Percentiles rank a stretch among this genome's conserved stretches.
Evolutionary conservation across 2,797 vertebrate genomes (phyloP).

Genomic region (Sebastiscus albofasciatus): DNA sequence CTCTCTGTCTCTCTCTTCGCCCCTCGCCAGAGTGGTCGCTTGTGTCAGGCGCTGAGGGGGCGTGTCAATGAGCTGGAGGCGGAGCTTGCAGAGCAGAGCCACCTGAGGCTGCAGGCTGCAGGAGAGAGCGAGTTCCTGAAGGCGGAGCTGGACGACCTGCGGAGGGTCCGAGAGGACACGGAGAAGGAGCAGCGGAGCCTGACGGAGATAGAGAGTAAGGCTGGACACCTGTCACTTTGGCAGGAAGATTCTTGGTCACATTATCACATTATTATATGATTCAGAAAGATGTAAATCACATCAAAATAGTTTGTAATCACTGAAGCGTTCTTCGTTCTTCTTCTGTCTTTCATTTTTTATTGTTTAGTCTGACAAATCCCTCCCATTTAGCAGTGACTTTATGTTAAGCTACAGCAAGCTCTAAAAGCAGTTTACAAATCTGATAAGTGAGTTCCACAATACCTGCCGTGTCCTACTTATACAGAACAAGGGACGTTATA

Average conservation of each 20-base stretch:
- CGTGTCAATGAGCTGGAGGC: conserved; percentile 93
- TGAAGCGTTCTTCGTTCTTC: too few species aligned
- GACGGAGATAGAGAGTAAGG: conserved; percentile 95
- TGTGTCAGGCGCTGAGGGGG: conserved; percentile 90
- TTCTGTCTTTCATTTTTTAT: background rate
- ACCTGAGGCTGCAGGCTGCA: conserved; percentile 92
- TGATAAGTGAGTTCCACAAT: background rate
- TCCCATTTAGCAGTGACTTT: background rate
- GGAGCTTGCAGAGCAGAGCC: conserved; percentile 94
- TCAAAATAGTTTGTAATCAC: background rate
- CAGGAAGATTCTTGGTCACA: background rate
- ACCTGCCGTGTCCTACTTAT: too few species aligned
- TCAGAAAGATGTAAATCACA: background rate
- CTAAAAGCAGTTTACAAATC: background rate
- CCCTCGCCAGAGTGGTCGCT: conserved; percentile 84
- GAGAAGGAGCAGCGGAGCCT: conserved; percentile 96
- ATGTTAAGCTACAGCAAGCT: background rate
- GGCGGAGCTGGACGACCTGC: conserved; percentile 93
- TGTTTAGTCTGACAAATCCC: background rate
- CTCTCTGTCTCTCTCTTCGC: background rate
- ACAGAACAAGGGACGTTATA: too few species aligned
- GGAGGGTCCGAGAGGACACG: conserved; percentile 91
- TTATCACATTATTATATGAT: background rate
- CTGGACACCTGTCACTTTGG: background rate
- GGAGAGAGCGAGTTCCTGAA: conserved; percentile 95